A percentile compares a stretch with the other conserved stretches of the same genome.
Evolutionary conservation across 30 jellyfish, hydroid and myxozoan species (phyloP).

Genomic region (Turritopsis rubra): DNA sequence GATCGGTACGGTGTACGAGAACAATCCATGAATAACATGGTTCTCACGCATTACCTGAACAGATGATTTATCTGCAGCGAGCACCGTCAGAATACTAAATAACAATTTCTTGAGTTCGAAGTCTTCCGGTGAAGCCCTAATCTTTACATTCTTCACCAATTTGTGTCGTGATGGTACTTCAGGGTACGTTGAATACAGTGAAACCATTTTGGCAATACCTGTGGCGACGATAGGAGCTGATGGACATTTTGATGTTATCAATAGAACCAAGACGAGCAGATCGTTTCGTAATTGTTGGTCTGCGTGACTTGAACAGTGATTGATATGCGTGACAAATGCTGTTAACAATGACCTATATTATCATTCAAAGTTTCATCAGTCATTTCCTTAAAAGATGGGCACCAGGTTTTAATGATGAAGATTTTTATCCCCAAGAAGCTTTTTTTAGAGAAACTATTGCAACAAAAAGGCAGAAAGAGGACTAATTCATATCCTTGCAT

Average conservation of each 20-base stretch:
- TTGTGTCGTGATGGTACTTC: slow-evolving; percentile 21
- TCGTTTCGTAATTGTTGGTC: slow-evolving; percentile 90
- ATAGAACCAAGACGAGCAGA: slow-evolving; percentile 42
- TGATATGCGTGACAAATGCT: slow-evolving; percentile 41
- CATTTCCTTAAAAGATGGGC: too few relatives aligned
- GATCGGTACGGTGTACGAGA: slow-evolving; percentile 59
- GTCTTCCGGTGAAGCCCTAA: slow-evolving; percentile 45
- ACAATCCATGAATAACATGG: slow-evolving; percentile 67
- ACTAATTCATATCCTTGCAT: too few relatives aligned
- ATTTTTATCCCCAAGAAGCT: too few relatives aligned
- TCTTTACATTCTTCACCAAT: slow-evolving; percentile 8
- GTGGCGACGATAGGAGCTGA: slow-evolving; percentile 58
- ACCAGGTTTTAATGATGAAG: too few relatives aligned
- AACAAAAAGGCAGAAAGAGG: too few relatives aligned
- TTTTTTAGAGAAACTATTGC: too few relatives aligned
- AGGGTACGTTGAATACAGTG: slow-evolving; percentile 7
- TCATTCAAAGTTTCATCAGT: too few relatives aligned
- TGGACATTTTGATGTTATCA: slow-evolving; percentile 61
- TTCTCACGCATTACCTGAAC: slow-evolving; percentile 39
- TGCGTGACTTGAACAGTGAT: slow-evolving; percentile 60
- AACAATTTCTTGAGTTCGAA: slow-evolving; percentile 67
- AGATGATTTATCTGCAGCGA: neutral
- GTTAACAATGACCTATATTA: slow-evolving; percentile 48
- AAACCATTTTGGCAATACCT: slow-evolving; percentile 17
- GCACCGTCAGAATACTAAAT: neutral